A percentile compares a stretch with the other conserved stretches of the same genome.
Conservation (phyloP, 2,113 vertebrate species). For the Rhagologus leucostigma region DNA sequence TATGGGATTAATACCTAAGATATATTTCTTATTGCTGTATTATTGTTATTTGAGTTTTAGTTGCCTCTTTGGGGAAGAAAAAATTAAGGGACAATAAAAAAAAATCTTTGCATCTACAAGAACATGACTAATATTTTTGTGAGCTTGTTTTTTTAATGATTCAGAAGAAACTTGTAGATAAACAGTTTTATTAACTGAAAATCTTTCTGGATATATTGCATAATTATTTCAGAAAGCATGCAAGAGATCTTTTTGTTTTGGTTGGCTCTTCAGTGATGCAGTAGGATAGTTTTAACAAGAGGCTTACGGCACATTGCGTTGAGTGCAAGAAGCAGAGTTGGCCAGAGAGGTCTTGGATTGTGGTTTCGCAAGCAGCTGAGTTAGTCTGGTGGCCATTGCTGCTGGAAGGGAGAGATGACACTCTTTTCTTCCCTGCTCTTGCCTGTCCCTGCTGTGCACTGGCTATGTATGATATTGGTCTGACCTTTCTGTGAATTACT, state of each 20-base stretch:
- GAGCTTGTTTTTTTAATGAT: not conserved
- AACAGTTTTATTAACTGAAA: not conserved
- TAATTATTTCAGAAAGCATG: not conserved
- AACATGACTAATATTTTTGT: not conserved
- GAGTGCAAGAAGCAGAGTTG: not conserved
- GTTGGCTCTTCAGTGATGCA: not conserved
- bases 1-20: not conserved
- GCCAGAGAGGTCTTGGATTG: not conserved
- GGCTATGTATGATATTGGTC: not conserved
- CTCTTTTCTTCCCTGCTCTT: not conserved
- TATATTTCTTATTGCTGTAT: not conserved
- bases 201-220: not conserved
- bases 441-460: not conserved
- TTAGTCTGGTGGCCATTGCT: not conserved
- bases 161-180: not conserved
- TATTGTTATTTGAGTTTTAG: not conserved
- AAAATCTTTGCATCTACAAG: not conserved
- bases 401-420: not conserved
- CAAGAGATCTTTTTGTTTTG: not conserved
- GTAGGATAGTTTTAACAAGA: not conserved
- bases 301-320: not conserved
- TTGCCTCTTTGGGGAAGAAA: not conserved
- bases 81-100: not conserved
- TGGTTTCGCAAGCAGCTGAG: not conserved
- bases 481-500: not conserved